Evolutionary conservation across 2,113 vertebrate species (phyloP).

Genomic region (Corythoichthys intestinalis): DNA sequence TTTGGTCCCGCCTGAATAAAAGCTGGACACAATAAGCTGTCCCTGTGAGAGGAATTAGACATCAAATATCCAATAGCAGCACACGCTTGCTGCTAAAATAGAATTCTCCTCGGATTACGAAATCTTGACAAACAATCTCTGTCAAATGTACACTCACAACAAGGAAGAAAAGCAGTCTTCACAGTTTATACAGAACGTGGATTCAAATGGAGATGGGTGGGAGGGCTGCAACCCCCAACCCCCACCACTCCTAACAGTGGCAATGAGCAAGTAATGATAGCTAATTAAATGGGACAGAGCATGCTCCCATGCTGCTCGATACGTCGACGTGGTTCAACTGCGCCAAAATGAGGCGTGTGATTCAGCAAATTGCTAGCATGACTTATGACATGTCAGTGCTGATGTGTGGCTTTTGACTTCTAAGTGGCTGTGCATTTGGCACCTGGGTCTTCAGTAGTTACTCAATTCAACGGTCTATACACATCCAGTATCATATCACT

Average conservation of each 20-base stretch:
- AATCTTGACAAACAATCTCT: slow-evolving; percentile 21
- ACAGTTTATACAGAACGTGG: slow-evolving; percentile 35
- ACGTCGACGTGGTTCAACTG: slow-evolving; percentile 11
- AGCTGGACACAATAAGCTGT: slow-evolving; percentile 9
- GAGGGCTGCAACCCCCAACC: slow-evolving; percentile 10
- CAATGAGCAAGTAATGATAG: slow-evolving; percentile 43
- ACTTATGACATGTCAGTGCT: slow-evolving; percentile 16
- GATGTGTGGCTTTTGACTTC: slow-evolving; percentile 4
- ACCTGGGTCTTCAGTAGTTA: neutral
- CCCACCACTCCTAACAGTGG: slow-evolving; percentile 5
- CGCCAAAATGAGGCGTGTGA: slow-evolving; percentile 25
- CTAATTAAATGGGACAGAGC: slow-evolving; percentile 55
- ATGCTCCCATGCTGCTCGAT: slow-evolving; percentile 27
- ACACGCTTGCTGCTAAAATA: slow-evolving; percentile 26
- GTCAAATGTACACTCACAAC: slow-evolving; percentile 19
- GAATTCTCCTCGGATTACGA: slow-evolving; percentile 15
- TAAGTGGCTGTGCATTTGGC: neutral
- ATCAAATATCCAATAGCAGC: slow-evolving; percentile 6
- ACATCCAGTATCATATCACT: neutral
- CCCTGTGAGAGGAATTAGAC: slow-evolving; percentile 19
- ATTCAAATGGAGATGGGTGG: slow-evolving; percentile 19
- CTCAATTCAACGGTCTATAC: neutral
- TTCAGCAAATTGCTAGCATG: slow-evolving; percentile 30
- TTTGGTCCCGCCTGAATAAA: slow-evolving; percentile 25
- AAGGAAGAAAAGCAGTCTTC: slow-evolving; percentile 5